phyloP scores from a whole-genome alignment of 2,888 invertebrate genomes.

The Hetaerina titia region DNA sequence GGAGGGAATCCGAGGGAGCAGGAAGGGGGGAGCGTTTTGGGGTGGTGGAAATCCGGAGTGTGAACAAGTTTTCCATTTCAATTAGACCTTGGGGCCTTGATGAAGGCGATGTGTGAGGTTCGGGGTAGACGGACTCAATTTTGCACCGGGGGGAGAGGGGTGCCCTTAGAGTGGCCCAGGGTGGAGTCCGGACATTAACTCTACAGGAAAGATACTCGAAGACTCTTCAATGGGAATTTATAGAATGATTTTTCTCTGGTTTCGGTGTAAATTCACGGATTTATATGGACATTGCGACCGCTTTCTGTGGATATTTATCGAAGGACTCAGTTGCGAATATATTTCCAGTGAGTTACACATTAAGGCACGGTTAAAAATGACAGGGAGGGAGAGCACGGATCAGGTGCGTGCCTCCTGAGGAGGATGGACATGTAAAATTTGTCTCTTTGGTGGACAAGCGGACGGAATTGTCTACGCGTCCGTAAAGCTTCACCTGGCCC shows the following conservation, averaged over 20 bases:
- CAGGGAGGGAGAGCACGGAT: neutral
- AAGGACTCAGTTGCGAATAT: too few relatives aligned
- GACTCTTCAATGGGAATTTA: too few relatives aligned
- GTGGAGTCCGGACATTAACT: neutral
- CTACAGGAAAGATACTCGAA: too few relatives aligned
- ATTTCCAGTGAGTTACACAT: neutral
- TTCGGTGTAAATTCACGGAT: too few relatives aligned
- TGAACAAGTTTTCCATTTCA: slow-evolving; percentile 54
- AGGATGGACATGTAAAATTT: neutral
- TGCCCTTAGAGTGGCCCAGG: neutral
- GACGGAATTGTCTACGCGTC: neutral
- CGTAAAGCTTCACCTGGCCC: neutral
- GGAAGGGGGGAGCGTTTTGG: neutral
- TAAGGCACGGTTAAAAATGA: neutral
- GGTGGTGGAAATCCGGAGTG: neutral
- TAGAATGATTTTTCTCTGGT: too few relatives aligned
- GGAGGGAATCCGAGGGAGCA: neutral
- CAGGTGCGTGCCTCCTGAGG: neutral
- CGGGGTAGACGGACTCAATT: slow-evolving; percentile 28
- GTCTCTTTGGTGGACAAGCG: neutral
- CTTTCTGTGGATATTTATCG: too few relatives aligned
- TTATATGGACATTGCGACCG: too few relatives aligned
- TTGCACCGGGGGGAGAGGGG: neutral
- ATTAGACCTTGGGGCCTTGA: slow-evolving; percentile 33
- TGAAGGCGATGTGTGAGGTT: slow-evolving; percentile 26